Percentiles rank a stretch among this genome's conserved stretches.
These are phyloP conservation scores for Antheraea mylitta DNA, from an alignment of 1,140 invertebrate species.

Conservation along the genomic window DNA sequence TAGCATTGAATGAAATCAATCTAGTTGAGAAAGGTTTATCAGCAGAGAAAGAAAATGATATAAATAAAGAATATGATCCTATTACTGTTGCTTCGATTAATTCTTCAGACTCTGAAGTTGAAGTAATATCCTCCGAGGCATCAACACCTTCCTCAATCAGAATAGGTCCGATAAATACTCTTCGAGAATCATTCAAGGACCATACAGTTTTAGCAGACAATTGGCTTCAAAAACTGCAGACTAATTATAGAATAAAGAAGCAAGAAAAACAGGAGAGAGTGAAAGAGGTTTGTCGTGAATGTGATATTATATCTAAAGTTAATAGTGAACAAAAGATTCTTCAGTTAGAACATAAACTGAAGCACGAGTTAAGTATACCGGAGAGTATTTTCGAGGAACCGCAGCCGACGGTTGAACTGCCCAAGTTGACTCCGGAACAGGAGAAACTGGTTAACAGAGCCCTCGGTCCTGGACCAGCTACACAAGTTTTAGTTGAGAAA, in stretches of 20 bases:
- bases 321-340: slow-evolving; percentile 66
- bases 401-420: slow-evolving; percentile 69
- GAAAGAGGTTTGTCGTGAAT: slow-evolving; percentile 56
- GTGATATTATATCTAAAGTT: slow-evolving; percentile 69
- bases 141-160: slow-evolving; percentile 63
- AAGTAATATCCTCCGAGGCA: slow-evolving; percentile 63
- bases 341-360: slow-evolving; percentile 63
- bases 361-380: slow-evolving; percentile 69
- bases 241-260: slow-evolving; percentile 65
- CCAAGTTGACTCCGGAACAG: slow-evolving; percentile 77
- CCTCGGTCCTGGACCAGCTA: slow-evolving; percentile 67
- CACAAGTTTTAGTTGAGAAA: slow-evolving; percentile 79
- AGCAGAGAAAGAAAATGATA: slow-evolving; percentile 44
- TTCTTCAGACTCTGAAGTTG: slow-evolving; percentile 71
- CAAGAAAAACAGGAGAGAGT: slow-evolving; percentile 58
- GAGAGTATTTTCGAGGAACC: slow-evolving; percentile 66
- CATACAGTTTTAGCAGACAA: slow-evolving; percentile 47
- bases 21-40: slow-evolving; percentile 50
- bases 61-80: slow-evolving; percentile 62
- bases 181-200: slow-evolving; percentile 53
- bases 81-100: slow-evolving; percentile 71
- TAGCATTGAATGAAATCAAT: slow-evolving; percentile 54
- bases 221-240: slow-evolving; percentile 62
- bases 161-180: slow-evolving; percentile 61
- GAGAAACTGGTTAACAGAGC: slow-evolving; percentile 73